phyloP scores from a whole-genome alignment of 1,140 invertebrate genomes.

The Akabosia matsudoensis region DNA sequence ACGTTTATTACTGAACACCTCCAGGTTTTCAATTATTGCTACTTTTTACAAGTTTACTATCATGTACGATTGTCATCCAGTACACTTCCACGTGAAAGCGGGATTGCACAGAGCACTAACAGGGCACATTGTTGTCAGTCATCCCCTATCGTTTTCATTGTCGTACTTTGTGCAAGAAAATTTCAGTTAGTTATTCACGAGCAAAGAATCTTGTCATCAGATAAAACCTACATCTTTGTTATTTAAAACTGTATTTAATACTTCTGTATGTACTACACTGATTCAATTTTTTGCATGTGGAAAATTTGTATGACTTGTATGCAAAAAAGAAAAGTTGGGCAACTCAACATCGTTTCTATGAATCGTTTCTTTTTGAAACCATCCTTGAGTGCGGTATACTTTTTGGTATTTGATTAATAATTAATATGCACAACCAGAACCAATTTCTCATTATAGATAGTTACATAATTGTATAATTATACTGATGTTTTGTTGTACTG shows the following conservation, averaged over 20 bases:
- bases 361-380: too few species aligned
- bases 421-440: not conserved
- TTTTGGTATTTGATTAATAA: not conserved
- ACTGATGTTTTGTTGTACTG: slow-evolving; percentile 22
- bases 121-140: too few species aligned
- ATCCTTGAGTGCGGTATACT: not conserved
- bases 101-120: not conserved
- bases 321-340: too few species aligned
- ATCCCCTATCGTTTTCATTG: not conserved
- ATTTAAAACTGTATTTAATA: not conserved
- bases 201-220: not conserved
- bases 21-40: not conserved
- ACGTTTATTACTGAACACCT: slow-evolving; percentile 6
- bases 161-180: slow-evolving; percentile 11
- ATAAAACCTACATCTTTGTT: not conserved
- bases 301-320: too few species aligned
- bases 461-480: slow-evolving; percentile 7
- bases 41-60: not conserved
- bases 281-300: not conserved
- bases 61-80: slow-evolving; percentile 8
- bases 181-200: not conserved
- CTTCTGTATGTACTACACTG: not conserved
- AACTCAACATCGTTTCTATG: too few species aligned
- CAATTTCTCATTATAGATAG: slow-evolving; percentile 3
- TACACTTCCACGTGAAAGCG: not conserved